A percentile compares a stretch with the other conserved stretches of the same genome.
Conservation (phyloP, 30 jellyfish, hydroid and myxozoan species). For the Aurelia aurita complex sp. Pacific region DNA sequence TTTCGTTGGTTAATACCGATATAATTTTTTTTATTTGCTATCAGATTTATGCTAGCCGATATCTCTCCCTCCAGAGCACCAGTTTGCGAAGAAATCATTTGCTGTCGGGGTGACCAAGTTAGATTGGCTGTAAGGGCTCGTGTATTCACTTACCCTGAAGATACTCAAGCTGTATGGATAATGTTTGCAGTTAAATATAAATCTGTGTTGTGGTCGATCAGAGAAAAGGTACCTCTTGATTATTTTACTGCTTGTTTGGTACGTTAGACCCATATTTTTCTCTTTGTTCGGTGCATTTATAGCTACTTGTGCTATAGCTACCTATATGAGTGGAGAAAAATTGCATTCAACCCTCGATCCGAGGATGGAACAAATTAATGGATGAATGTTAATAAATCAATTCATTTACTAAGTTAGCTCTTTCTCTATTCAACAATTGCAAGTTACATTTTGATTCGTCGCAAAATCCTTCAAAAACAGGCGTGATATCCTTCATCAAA, state of each 20-base stretch:
- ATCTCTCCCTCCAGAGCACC: conserved; percentile 67
- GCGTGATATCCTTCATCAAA: too few relatives aligned
- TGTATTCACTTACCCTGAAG: conserved; percentile 88
- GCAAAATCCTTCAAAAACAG: background rate
- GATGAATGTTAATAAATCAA: background rate
- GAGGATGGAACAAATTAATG: too few relatives aligned
- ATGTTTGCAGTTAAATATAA: conserved; percentile 92
- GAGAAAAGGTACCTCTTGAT: background rate
- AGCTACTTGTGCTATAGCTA: too few relatives aligned
- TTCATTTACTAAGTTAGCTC: background rate
- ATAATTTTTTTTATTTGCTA: too few relatives aligned
- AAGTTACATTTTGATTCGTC: background rate
- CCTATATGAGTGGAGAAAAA: too few relatives aligned
- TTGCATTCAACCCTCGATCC: too few relatives aligned
- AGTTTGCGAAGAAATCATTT: conserved; percentile 86
- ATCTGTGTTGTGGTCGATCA: conserved; percentile 62
- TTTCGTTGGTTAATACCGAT: too few relatives aligned
- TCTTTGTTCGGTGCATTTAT: background rate
- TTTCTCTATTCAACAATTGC: background rate
- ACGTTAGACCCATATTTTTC: background rate
- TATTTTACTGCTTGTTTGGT: background rate
- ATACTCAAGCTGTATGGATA: conserved; percentile 86
- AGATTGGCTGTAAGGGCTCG: conserved; percentile 89
- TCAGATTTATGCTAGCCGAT: too few relatives aligned
- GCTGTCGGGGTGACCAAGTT: conserved; percentile 97